These are phyloP conservation scores for Araneus ventricosus DNA, from an alignment of 1,140 invertebrate genomes.

Conservation along the genomic window DNA sequence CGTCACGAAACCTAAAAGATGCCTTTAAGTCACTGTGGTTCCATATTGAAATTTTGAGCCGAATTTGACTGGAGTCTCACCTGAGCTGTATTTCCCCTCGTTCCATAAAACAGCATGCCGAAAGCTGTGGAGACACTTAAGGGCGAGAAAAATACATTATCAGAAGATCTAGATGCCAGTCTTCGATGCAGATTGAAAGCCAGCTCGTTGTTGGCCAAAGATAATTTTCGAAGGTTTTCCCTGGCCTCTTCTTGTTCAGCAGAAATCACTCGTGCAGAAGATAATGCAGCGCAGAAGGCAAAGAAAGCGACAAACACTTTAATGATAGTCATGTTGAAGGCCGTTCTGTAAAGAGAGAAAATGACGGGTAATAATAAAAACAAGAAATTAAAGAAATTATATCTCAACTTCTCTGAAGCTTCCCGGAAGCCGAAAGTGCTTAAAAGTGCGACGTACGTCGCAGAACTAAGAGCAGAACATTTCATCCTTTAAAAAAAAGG, in stretches of 20 bases:
- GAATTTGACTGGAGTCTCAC: not conserved
- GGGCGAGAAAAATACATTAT: slow-evolving; percentile 77
- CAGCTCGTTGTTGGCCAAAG: slow-evolving; percentile 55
- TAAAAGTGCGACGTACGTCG: too few species aligned
- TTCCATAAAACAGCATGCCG: slow-evolving; percentile 77
- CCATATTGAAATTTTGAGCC: too few species aligned
- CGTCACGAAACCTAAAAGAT: too few species aligned
- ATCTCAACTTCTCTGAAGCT: too few species aligned
- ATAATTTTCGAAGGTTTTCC: slow-evolving; percentile 30
- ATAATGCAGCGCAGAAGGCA: too few species aligned
- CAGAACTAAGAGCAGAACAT: too few species aligned
- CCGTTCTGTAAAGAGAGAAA: not conserved
- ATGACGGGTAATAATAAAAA: too few species aligned
- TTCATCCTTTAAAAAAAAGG: too few species aligned
- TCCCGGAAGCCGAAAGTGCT: too few species aligned
- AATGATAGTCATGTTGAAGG: not conserved
- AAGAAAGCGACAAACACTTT: not conserved
- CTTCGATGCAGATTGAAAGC: slow-evolving; percentile 40
- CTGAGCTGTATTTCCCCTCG: slow-evolving; percentile 76
- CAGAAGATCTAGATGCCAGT: not conserved
- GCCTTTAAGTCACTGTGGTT: too few species aligned
- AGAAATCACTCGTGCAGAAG: not conserved
- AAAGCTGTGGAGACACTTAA: slow-evolving; percentile 77
- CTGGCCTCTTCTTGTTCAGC: not conserved
- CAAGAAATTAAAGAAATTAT: too few species aligned